phyloP scores from a whole-genome alignment of 2,113 vertebrate species.

The Carassius carassius region DNA sequence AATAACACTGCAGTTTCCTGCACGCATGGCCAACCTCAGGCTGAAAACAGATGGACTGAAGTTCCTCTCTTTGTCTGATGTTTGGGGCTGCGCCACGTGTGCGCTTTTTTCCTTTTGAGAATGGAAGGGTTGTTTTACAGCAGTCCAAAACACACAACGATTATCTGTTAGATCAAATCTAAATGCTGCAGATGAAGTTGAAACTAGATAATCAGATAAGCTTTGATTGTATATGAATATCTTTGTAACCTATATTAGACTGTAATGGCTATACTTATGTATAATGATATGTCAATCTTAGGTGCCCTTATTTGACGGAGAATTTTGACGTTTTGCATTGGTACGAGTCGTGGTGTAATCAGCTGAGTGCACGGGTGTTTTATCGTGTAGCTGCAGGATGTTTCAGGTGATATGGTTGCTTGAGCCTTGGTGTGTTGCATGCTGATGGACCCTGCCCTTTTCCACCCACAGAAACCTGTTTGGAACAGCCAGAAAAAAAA shows the following conservation, averaged over 20 bases:
- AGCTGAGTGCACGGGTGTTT: constrained; percentile 15
- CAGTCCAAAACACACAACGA: constrained; percentile 5
- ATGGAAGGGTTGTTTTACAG: not conserved
- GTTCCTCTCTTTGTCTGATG: constrained; percentile 70
- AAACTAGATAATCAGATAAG: constrained; percentile 24
- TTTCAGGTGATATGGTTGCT: constrained; percentile 30
- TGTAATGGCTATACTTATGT: not conserved
- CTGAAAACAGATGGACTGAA: constrained; percentile 71
- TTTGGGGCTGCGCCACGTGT: constrained; percentile 29
- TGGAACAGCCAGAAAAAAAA: not conserved
- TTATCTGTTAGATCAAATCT: not conserved
- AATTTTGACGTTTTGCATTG: not conserved
- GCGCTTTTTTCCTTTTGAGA: constrained; percentile 43
- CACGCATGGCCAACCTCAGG: constrained; percentile 65
- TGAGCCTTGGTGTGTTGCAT: not conserved
- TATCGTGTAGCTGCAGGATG: constrained; percentile 12
- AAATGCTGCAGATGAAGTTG: constrained; percentile 15
- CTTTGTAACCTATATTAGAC: constrained; percentile 9
- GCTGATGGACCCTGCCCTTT: constrained; percentile 31
- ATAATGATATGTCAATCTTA: not conserved
- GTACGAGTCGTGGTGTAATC: constrained; percentile 1
- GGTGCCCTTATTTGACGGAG: not conserved
- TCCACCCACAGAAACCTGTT: not conserved
- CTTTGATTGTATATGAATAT: constrained; percentile 26
- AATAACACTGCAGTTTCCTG: constrained; percentile 59